Evolutionary conservation across 2,797 vertebrate species (phyloP).

Genomic region (Rhinoraja longicauda): DNA sequence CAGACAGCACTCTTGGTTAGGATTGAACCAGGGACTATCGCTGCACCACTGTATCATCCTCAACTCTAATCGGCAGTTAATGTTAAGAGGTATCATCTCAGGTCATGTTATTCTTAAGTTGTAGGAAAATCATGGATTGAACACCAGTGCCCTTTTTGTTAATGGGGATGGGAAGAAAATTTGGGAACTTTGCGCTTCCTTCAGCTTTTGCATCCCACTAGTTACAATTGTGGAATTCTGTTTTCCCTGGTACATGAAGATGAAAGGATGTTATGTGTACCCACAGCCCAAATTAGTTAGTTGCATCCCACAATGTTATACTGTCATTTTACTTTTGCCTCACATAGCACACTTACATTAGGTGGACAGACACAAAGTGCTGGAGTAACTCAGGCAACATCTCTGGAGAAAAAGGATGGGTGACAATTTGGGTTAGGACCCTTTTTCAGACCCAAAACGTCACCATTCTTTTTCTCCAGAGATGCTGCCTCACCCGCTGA

Average conservation of each 20-base stretch:
- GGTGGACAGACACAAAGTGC: not conserved
- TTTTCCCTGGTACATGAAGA: not conserved
- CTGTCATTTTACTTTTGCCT: not conserved
- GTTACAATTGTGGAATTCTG: not conserved
- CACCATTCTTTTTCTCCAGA: no score
- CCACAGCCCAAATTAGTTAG: not conserved
- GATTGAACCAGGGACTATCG: no score
- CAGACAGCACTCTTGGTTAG: no score
- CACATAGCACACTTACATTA: not conserved
- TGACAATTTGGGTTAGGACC: no score
- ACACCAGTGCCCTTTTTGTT: not conserved
- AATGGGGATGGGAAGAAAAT: not conserved
- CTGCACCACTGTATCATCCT: no score
- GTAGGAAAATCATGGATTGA: not conserved
- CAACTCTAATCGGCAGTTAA: not conserved
- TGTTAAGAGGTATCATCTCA: not conserved
- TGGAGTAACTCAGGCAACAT: no score
- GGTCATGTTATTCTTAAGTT: not conserved
- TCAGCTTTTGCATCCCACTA: not conserved
- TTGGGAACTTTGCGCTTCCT: not conserved
- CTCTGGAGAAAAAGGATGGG: no score
- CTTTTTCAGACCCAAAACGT: no score
- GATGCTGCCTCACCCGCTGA: no score
- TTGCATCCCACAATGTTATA: not conserved
- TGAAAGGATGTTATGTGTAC: not conserved